A percentile compares a stretch with the other conserved stretches of the same genome.
Conservation (phyloP, 2,113 vertebrate genomes). For the Condylura cristata region DNA sequence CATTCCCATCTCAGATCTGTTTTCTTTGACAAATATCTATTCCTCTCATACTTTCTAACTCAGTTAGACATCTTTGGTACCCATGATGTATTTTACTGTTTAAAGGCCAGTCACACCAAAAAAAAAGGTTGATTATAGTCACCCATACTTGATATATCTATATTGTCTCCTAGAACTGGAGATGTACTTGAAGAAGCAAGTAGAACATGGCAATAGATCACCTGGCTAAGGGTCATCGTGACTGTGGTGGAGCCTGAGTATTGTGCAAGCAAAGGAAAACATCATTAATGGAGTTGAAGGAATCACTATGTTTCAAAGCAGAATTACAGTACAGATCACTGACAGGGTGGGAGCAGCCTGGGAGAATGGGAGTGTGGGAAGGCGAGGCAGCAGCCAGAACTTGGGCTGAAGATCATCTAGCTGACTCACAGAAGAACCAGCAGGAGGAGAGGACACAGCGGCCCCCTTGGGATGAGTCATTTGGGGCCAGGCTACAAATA, state of each 20-base stretch:
- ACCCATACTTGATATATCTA: background rate
- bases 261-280: background rate
- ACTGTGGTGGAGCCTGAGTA: background rate
- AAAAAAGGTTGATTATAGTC: background rate
- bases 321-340: background rate
- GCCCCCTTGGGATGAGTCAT: background rate
- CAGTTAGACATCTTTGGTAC: background rate
- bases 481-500: background rate
- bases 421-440: background rate
- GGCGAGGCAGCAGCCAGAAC: background rate
- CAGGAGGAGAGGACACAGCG: background rate
- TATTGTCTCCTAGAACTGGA: background rate
- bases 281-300: background rate
- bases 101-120: background rate
- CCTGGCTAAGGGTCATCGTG: background rate
- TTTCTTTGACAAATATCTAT: background rate
- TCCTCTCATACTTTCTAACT: background rate
- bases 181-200: background rate
- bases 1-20: constrained; percentile 1
- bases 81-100: background rate
- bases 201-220: background rate
- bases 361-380: background rate
- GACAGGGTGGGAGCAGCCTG: background rate
- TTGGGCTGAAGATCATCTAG: background rate
- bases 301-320: background rate